These are phyloP conservation scores for Leiothrix lutea DNA, from an alignment of 2,113 vertebrate genomes.

Conservation along the genomic window DNA sequence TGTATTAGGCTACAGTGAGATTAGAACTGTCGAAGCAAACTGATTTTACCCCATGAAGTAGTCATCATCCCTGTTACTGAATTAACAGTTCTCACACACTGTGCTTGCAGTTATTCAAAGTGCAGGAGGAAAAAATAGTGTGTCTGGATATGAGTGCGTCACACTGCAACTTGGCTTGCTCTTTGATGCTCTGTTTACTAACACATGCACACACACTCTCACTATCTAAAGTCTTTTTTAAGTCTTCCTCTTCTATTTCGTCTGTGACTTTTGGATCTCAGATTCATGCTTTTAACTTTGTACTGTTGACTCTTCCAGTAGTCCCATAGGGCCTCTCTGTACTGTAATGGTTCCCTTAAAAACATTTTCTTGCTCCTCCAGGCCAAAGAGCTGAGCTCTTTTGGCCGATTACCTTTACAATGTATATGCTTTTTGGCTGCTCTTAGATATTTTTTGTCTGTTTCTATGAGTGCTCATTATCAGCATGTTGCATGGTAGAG, in stretches of 20 bases:
- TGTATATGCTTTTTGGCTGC: background rate
- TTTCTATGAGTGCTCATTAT: background rate
- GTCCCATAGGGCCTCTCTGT: background rate
- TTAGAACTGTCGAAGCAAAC: background rate
- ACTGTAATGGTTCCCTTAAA: background rate
- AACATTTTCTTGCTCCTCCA: background rate
- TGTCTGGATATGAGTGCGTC: background rate
- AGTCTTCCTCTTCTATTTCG: background rate
- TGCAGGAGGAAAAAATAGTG: background rate
- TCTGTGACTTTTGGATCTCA: background rate
- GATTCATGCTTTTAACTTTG: background rate
- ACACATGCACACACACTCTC: no score
- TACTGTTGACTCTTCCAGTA: background rate
- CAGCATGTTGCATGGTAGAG: background rate
- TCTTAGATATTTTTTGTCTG: background rate
- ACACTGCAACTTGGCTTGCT: background rate
- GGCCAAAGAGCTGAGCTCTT: background rate
- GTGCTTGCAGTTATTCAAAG: background rate
- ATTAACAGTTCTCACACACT: background rate
- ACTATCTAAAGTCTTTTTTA: background rate
- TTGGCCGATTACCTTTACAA: background rate
- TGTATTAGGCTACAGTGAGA: background rate
- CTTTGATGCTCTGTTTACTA: background rate
- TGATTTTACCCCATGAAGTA: background rate
- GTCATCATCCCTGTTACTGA: background rate